These are phyloP conservation scores for Zaprionus bogoriensis DNA, from an alignment of 2,888 invertebrate genomes.

Conservation along the genomic window DNA sequence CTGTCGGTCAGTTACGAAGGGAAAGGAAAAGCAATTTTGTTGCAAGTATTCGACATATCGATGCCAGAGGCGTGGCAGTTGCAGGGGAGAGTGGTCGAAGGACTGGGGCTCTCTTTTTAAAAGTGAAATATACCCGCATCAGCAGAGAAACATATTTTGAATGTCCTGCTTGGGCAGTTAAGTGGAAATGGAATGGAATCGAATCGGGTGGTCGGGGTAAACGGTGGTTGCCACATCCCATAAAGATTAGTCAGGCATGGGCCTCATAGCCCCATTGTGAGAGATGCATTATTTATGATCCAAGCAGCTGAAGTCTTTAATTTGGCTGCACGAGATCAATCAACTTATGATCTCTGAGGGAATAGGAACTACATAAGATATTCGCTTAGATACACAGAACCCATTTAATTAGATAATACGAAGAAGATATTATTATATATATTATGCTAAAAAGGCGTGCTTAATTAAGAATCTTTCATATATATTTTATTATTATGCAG, in stretches of 20 bases:
- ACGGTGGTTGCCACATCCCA: constrained; percentile 25
- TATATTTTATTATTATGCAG: no score
- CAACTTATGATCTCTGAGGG: background rate
- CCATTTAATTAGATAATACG: no score
- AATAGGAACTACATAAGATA: background rate
- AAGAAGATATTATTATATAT: no score
- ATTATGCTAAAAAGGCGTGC: no score
- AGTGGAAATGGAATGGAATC: constrained; percentile 25
- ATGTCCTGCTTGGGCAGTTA: constrained; percentile 25
- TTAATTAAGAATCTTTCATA: no score
- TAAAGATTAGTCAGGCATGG: constrained; percentile 36
- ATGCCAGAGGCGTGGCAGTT: constrained; percentile 10
- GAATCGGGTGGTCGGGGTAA: constrained; percentile 7
- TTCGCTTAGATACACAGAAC: background rate
- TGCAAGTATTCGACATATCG: constrained; percentile 38
- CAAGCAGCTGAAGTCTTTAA: background rate
- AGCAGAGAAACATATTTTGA: constrained; percentile 56
- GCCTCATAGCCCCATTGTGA: background rate
- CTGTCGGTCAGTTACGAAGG: constrained; percentile 26
- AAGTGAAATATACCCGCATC: constrained; percentile 40
- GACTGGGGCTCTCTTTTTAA: constrained; percentile 38
- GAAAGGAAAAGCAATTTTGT: constrained; percentile 34
- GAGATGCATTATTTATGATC: constrained; percentile 4
- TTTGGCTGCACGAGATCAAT: background rate
- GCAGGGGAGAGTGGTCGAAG: background rate